These are phyloP conservation scores for Upupa epops DNA, from an alignment of 2,113 vertebrate species.

Conservation along the genomic window DNA sequence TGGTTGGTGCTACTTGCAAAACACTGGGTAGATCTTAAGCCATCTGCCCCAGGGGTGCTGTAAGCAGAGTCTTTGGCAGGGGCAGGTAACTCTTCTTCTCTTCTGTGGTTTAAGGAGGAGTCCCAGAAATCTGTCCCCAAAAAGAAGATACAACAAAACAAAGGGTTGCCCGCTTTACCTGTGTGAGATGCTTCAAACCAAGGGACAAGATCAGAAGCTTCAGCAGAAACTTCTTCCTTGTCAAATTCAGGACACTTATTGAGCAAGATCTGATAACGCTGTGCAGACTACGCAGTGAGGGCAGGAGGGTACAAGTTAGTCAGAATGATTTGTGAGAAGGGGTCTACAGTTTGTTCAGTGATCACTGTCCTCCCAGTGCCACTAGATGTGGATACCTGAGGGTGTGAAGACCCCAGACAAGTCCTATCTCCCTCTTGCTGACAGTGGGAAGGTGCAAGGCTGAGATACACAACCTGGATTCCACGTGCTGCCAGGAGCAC, in stretches of 20 bases:
- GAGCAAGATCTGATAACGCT: background rate
- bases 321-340: background rate
- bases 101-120: conserved; percentile 78
- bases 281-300: background rate
- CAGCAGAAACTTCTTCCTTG: background rate
- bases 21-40: conserved; percentile 22
- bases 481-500: background rate
- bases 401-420: background rate
- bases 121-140: conserved; percentile 87
- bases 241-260: background rate
- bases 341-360: background rate
- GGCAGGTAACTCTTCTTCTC: background rate
- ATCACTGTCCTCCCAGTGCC: background rate
- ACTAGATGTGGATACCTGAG: background rate
- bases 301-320: background rate
- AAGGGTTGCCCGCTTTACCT: background rate
- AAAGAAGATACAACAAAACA: background rate
- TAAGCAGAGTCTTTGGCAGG: conserved; percentile 21
- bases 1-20: conserved; percentile 49
- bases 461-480: background rate
- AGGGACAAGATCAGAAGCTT: background rate
- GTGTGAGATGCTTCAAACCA: background rate
- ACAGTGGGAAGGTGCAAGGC: background rate
- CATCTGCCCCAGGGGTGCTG: background rate
- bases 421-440: background rate